These are phyloP conservation scores for Oreortyx pictus DNA, from an alignment of 2,797 vertebrate species.

Conservation along the genomic window DNA sequence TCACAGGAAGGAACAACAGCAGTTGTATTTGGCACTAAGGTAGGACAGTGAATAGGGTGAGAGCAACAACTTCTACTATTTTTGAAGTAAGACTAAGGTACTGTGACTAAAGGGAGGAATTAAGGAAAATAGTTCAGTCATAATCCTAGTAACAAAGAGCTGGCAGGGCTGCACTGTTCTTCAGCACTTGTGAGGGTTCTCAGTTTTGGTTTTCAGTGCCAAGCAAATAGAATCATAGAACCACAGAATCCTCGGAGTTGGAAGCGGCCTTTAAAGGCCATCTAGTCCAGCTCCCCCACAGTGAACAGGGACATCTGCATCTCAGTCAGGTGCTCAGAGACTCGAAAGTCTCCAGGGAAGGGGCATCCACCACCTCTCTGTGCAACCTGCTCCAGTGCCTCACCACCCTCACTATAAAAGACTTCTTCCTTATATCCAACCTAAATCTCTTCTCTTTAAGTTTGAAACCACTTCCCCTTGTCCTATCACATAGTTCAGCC, in stretches of 20 bases:
- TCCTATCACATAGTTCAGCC: background rate
- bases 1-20: background rate
- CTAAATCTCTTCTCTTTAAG: too few relatives aligned
- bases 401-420: too few relatives aligned
- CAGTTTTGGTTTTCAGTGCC: conserved; percentile 8
- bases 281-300: too few relatives aligned
- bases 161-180: conserved; percentile 2
- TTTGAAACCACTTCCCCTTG: too few relatives aligned
- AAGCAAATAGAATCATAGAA: background rate
- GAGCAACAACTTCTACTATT: background rate
- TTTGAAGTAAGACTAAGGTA: background rate
- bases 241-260: too few relatives aligned
- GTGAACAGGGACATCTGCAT: too few relatives aligned
- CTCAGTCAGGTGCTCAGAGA: too few relatives aligned
- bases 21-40: background rate
- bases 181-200: background rate
- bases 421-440: too few relatives aligned
- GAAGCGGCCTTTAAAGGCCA: too few relatives aligned
- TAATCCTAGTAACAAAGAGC: conserved; percentile 15
- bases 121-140: conserved; percentile 34
- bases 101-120: background rate
- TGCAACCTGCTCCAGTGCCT: too few relatives aligned
- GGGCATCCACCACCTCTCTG: too few relatives aligned
- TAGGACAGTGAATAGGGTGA: background rate
- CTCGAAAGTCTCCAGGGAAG: too few relatives aligned